phyloP scores from a whole-genome alignment of 1,140 invertebrate genomes.

The Dinoponera quadriceps region DNA sequence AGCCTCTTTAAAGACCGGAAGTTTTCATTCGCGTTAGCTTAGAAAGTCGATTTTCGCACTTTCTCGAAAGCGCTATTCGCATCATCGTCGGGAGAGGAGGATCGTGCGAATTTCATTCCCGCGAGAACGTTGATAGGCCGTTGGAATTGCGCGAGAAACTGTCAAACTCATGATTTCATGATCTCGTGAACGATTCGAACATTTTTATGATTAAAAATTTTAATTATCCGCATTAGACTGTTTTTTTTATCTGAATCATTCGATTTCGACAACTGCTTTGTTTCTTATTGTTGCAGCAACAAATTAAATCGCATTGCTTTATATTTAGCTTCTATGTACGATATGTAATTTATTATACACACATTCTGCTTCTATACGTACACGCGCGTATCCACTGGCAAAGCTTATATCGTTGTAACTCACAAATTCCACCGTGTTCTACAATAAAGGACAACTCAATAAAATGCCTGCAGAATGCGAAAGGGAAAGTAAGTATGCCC shows the following conservation, averaged over 20 bases:
- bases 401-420: neutral
- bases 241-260: neutral
- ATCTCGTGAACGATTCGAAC: neutral
- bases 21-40: slow-evolving; percentile 71
- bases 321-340: neutral
- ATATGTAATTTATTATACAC: neutral
- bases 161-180: neutral
- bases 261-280: neutral
- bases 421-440: neutral
- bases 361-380: neutral
- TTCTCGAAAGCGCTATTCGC: slow-evolving; percentile 63
- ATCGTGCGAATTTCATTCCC: neutral
- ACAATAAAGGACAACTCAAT: slow-evolving; percentile 13
- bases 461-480: neutral
- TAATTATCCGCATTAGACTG: neutral
- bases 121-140: slow-evolving; percentile 12
- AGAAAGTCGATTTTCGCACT: slow-evolving; percentile 80
- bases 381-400: neutral
- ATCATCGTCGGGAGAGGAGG: slow-evolving; percentile 23
- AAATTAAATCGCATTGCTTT: slow-evolving; percentile 22
- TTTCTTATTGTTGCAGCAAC: neutral
- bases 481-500: slow-evolving; percentile 32
- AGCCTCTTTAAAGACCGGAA: slow-evolving; percentile 81
- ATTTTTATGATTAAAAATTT: too few species aligned
- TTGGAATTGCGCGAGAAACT: slow-evolving; percentile 17